These are phyloP conservation scores for Drosophila villosipedis DNA, from an alignment of 2,888 invertebrate genomes.

Conservation along the genomic window DNA sequence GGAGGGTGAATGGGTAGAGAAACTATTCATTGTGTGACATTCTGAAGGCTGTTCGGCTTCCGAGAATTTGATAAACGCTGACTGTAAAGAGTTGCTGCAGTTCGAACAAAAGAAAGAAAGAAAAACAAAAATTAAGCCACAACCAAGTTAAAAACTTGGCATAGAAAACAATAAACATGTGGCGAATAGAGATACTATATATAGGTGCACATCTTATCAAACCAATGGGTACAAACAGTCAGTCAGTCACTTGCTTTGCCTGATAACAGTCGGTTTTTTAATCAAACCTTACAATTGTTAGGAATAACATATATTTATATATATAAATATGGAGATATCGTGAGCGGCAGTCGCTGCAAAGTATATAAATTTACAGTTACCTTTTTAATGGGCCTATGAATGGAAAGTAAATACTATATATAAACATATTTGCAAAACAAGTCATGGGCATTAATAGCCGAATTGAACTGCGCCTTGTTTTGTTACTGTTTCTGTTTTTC, in stretches of 20 bases:
- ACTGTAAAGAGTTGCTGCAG: conserved; percentile 51
- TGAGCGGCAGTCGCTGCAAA: conserved; percentile 17
- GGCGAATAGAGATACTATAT: not conserved
- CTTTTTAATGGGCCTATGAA: conserved; percentile 16
- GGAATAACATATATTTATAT: conserved; percentile 32
- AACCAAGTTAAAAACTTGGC: conserved; percentile 5
- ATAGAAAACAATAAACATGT: conserved; percentile 31
- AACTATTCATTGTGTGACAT: conserved; percentile 62
- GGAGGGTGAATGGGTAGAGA: not conserved
- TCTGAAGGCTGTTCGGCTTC: conserved; percentile 75
- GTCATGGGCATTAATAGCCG: conserved; percentile 41
- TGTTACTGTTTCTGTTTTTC: conserved; percentile 8
- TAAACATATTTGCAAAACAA: conserved; percentile 9
- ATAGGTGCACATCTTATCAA: conserved; percentile 39
- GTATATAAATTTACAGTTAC: conserved; percentile 15
- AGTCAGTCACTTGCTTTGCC: conserved; percentile 23
- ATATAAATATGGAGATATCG: conserved; percentile 13
- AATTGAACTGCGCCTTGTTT: conserved; percentile 34
- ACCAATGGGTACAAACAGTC: conserved; percentile 42
- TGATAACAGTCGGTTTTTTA: conserved; percentile 64
- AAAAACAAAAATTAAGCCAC: conserved; percentile 2
- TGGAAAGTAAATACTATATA: not conserved
- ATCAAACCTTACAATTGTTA: conserved; percentile 64
- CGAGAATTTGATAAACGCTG: conserved; percentile 65
- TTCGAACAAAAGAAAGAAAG: not conserved